Base-by-base conservation (phyloP, 2,888 invertebrate genomes). In the Gymnosoma rotundatum region DNA sequence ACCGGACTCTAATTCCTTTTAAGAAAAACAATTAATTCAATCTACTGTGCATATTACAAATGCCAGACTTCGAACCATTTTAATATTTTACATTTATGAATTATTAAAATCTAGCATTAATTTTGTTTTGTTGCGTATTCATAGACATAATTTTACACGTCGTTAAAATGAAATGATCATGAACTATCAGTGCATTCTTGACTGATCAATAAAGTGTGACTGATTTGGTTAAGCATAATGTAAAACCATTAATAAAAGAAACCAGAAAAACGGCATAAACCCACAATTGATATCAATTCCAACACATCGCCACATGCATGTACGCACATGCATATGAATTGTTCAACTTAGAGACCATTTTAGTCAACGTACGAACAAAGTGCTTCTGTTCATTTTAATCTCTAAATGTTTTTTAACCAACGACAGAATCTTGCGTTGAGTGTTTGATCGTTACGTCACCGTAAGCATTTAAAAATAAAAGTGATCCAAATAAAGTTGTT, bases 181-280 rank as follows among this genome's bases (percentile, higher is more conserved):
- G 52, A 73, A 60, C 74, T 78, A 75, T 83, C 74, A 79, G 52
- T 70, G 38, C 52, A 73, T 74, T 81, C 80, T 74, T 67, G 81
- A 83, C 75, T 74, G 83, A 76, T 78, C 85, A 86, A 89, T 88
- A 90, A 90, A 90, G 91, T 91, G 90, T 90, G 90, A 91, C 91
- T 90, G 90, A 91, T 90, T 89, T 89, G 90, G 90, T 90, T 91
- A 90, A 90, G 90, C 89, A 89, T 90, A 90, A 90, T 91, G 90
- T 90, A 90, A 90, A 89, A 88, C 88, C 90, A 91, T 90, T 91
- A 91, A 90, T 91, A 89, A 75, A 56, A 21, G 5, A 56, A 36
- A 16, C 1, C 50, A 25, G 9, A 42, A 48, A 42, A 48, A 48
- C 2, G 21, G 14, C 52, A 18, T 12, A 42, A 4, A 32, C 14